Evolutionary conservation across 2,113 vertebrate species (phyloP), one percentile per base, ranked within the genome.

Genomic region (Myrmophylax atrothorax): DNA sequence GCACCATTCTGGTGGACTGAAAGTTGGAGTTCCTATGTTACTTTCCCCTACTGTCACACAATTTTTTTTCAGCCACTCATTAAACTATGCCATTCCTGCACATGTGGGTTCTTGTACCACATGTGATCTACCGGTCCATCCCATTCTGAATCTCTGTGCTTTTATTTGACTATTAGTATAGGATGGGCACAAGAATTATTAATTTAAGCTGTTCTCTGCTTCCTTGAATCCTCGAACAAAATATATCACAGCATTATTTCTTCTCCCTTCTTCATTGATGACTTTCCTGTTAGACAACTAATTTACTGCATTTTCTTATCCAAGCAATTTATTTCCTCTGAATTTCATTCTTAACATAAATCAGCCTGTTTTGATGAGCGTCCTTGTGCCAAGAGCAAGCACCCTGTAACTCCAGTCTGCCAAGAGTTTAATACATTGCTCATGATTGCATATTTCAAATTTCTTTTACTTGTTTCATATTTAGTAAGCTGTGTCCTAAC

Each of bases 301-400:
- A 78, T 86, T 90, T 84, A 92, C 37, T 78, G 37, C 10, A 68
- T 87, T 95, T 91, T 84, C 44, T 87, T 84, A 82, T 49, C 31
- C 50, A 76, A 23, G 44, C 5, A 25, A 87, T 79, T 92, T 87
- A 89, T 85, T 87, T 89, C 25, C 62, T 79, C 28, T 46, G 59
- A 84, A 87, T 91, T 84, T 89, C 29, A 76, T 78, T 69, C 81
- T 66, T 82, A 53, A 72, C 33, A 60, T 25, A 64, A 9, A 87
- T 75, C 28, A 3, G 3, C 53, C 72, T 72, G 28, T 52, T 84
- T 89, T 49, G 63, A 59, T 38, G 58, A 87, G 35, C 33, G 77
- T 78, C 70, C 74, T 82, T 94, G 69, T 84, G 60, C 80, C 77
- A 89, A 29, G 42, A 72, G 58, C 63, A 69, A 82, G 66, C 18